These are phyloP conservation scores for Decapterus maruadsi DNA, from an alignment of 2,797 vertebrate genomes.

Conservation along the genomic window DNA sequence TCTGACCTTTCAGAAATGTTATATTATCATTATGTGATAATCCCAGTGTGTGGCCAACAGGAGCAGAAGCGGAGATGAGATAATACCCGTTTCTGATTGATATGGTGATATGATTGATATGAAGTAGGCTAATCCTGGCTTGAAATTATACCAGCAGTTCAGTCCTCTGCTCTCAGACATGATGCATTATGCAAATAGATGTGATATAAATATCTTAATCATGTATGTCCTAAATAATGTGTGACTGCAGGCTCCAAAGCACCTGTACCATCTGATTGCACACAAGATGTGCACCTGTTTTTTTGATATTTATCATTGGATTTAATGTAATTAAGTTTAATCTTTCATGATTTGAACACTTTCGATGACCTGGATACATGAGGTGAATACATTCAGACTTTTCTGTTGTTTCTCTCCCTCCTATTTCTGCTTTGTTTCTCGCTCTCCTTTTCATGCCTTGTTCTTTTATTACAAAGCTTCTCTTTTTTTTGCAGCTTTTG, in stretches of 20 bases:
- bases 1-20: constrained; percentile 52
- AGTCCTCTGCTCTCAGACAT: constrained; percentile 49
- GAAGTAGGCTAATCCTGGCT: constrained; percentile 72
- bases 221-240: constrained; percentile 67
- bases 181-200: constrained; percentile 60
- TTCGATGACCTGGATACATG: constrained; percentile 16
- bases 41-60: constrained; percentile 27
- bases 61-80: constrained; percentile 26
- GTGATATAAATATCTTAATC: constrained; percentile 69
- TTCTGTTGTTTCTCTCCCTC: not conserved
- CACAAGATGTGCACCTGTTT: constrained; percentile 40
- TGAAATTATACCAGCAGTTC: constrained; percentile 52
- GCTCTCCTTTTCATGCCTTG: not conserved
- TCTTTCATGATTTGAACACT: constrained; percentile 14
- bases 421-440: not conserved
- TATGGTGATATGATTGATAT: constrained; percentile 57
- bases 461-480: not conserved
- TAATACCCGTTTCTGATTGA: constrained; percentile 47
- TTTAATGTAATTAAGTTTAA: not conserved
- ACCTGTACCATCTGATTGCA: constrained; percentile 2
- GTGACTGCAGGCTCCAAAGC: constrained; percentile 60
- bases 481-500: too few relatives aligned
- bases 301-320: constrained; percentile 4
- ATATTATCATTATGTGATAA: constrained; percentile 32
- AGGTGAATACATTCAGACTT: constrained; percentile 2